phyloP scores from a whole-genome alignment of 1,140 invertebrate genomes.

The Pseudomyrmex dendroicus region DNA sequence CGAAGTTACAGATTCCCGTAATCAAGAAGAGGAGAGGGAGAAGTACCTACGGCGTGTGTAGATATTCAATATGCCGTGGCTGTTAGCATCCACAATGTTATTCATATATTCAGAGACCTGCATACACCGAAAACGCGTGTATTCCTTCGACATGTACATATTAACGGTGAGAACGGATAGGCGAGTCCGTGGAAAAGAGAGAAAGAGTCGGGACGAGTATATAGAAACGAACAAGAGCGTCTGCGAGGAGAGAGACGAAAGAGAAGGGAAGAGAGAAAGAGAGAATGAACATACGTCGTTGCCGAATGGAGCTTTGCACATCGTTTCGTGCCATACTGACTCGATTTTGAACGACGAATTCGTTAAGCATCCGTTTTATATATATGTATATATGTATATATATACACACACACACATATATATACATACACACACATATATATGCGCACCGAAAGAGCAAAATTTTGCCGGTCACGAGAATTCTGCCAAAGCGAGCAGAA shows the following conservation, averaged over 20 bases:
- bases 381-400: background rate
- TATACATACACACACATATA: background rate
- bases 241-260: constrained; percentile 47
- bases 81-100: constrained; percentile 84
- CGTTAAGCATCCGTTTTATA: constrained; percentile 64
- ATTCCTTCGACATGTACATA: constrained; percentile 70
- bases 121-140: constrained; percentile 76
- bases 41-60: constrained; percentile 76
- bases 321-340: constrained; percentile 51
- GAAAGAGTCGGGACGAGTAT: constrained; percentile 40
- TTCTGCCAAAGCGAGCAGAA: constrained; percentile 42
- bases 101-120: constrained; percentile 83
- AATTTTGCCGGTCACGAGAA: constrained; percentile 58
- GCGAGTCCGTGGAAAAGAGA: constrained; percentile 37
- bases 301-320: constrained; percentile 59
- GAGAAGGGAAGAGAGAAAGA: constrained; percentile 61
- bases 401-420: background rate
- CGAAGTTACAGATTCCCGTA: constrained; percentile 83
- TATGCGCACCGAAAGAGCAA: constrained; percentile 40
- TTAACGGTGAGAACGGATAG: constrained; percentile 34
- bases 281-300: constrained; percentile 55
- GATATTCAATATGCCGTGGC: constrained; percentile 83
- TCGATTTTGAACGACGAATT: constrained; percentile 62
- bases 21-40: constrained; percentile 76
- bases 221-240: constrained; percentile 22